Evolutionary conservation across 2,113 vertebrate species (phyloP), one percentile per base, ranked within the genome.

Genomic region (Sinosuthora webbiana): DNA sequence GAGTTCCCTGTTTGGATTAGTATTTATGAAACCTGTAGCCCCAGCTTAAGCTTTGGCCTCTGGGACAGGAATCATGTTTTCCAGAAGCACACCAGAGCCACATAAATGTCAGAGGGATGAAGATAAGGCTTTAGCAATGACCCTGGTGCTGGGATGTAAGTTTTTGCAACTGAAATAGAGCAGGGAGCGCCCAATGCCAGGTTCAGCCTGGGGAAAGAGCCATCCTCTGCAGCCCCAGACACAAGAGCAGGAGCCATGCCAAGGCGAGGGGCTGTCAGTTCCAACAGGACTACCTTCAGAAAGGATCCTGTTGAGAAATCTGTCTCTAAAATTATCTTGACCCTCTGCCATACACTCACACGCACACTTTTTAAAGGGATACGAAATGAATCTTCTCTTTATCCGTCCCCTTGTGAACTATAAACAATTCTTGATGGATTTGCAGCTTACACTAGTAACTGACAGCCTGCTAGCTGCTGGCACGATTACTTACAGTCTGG

Each of bases 381-480:
- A 71, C 35, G 6, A 87, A 94, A 83, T 73, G 3, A 84, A 87
- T 91, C 65, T 94, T 89, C 65, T 89, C 56, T 68, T 60, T 89
- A 70, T 84, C 83, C 15, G 1, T 81, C 22, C 65, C 57, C 74
- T 95, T 65, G 81, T 94, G 91, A 89, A 96, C 84, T 52, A 87
- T 82, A 91, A 97, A 94, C 83, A 91, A 60, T 49, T 94, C 82
- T 55, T 90, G 90, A 63, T 92, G 83, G 79, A 94, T 95, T 91
- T 96, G 41, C 85, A 93, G 92, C 90, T 94, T 91, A 90, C 35
- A 0, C 76, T 52, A 31, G 23, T 90, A 92, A 94, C 79, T 94
- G 94, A 94, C 95, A 96, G 92, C 93, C 94, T 93, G 93, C 75
- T 93, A 92, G 94, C 79, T 93, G 84, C 84, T 94, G 94, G 90